Evolutionary conservation across 2,797 vertebrate species (phyloP).

Genomic region (Danio tinwini): DNA sequence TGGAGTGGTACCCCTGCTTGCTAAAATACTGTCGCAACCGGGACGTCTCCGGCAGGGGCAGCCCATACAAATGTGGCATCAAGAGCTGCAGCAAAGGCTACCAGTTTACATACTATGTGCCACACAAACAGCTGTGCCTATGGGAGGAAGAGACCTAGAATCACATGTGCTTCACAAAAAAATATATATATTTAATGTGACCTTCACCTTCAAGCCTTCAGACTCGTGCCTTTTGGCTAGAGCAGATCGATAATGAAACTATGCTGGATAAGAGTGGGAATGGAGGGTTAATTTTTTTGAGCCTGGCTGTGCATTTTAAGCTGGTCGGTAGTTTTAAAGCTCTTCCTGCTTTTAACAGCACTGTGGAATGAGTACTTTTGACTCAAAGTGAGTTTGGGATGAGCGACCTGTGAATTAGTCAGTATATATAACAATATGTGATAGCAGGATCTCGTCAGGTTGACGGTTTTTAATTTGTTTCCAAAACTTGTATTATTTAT

Average conservation of each 20-base stretch:
- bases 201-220: constrained; percentile 32
- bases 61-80: constrained; percentile 96
- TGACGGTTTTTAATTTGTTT: constrained; percentile 24
- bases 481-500: constrained; percentile 58
- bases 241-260: not conserved
- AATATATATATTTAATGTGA: constrained; percentile 8
- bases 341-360: not conserved
- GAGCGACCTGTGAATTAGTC: constrained; percentile 47
- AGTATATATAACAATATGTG: constrained; percentile 44
- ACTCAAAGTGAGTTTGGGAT: constrained; percentile 2
- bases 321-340: constrained; percentile 32
- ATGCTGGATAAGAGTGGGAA: not conserved
- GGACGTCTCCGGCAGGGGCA: constrained; percentile 79
- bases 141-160: constrained; percentile 94
- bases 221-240: constrained; percentile 12
- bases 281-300: constrained; percentile 4
- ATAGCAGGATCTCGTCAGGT: constrained; percentile 41
- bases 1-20: constrained; percentile 97
- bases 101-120: constrained; percentile 89
- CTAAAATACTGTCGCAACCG: constrained; percentile 93
- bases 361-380: constrained; percentile 18
- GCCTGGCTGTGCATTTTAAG: not conserved
- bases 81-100: constrained; percentile 97
- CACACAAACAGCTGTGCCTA: constrained; percentile 92
- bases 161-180: not conserved